Conservation (phyloP, 2,888 invertebrate species). For the Lithophane semibrunnea region DNA sequence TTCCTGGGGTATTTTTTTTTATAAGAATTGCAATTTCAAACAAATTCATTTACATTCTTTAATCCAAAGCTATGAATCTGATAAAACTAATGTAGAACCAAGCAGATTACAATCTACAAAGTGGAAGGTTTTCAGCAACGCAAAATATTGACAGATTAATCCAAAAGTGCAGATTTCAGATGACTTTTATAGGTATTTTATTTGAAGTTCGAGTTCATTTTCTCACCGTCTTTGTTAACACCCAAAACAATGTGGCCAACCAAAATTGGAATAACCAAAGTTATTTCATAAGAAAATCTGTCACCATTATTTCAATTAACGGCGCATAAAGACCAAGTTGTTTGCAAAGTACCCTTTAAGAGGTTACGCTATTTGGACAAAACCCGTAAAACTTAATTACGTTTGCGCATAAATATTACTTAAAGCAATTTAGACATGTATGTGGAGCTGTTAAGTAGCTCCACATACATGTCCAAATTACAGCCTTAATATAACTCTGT, state of each 20-base stretch:
- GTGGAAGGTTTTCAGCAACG: too few relatives aligned
- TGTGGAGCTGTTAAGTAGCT: constrained; percentile 56
- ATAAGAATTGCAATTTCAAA: not conserved
- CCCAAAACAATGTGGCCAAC: constrained; percentile 6
- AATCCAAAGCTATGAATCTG: not conserved
- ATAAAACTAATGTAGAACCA: not conserved
- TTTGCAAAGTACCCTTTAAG: constrained; percentile 62
- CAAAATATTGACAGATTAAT: not conserved
- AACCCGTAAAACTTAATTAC: constrained; percentile 67
- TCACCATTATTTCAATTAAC: constrained; percentile 56
- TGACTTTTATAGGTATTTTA: too few relatives aligned
- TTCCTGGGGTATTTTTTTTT: not conserved
- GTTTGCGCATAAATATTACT: constrained; percentile 70
- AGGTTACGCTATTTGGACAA: constrained; percentile 64
- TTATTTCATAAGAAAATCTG: constrained; percentile 48
- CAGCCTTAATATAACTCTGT: constrained; percentile 55
- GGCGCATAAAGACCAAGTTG: constrained; percentile 48
- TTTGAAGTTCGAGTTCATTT: not conserved
- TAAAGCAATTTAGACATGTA: constrained; percentile 67
- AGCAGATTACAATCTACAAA: not conserved
- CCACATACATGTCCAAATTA: not conserved
- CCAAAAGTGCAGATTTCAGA: too few relatives aligned
- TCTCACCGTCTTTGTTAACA: not conserved
- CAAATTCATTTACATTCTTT: not conserved
- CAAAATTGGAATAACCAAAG: constrained; percentile 19